phyloP scores from a whole-genome alignment of 2,888 invertebrate genomes.

The Synergus japonicus region DNA sequence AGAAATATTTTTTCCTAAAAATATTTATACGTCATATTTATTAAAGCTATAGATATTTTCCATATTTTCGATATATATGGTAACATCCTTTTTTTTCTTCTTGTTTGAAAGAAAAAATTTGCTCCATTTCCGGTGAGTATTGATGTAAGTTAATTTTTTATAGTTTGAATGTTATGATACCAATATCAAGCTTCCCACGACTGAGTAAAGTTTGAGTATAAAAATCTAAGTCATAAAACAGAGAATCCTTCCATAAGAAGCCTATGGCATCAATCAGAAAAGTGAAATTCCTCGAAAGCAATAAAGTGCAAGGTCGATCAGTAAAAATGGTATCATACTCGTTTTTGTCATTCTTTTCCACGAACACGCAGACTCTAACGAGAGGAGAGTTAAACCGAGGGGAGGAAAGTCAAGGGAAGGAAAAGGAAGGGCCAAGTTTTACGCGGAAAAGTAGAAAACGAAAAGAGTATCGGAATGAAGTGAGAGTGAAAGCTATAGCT shows the following conservation, averaged over 20 bases:
- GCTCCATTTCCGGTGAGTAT: too few species aligned
- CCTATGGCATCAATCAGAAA: background rate
- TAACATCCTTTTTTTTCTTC: too few species aligned
- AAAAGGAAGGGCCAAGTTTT: background rate
- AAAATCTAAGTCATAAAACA: slow-evolving; percentile 1
- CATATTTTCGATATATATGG: too few species aligned
- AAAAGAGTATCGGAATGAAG: slow-evolving; percentile 17
- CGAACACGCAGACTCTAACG: background rate
- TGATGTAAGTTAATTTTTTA: too few species aligned
- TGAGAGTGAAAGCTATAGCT: slow-evolving; percentile 1
- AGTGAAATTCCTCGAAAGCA: slow-evolving; percentile 4
- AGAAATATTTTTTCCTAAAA: too few species aligned
- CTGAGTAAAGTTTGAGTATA: background rate
- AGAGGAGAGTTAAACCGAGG: background rate
- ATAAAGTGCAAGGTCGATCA: slow-evolving; percentile 25
- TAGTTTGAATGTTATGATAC: too few species aligned
- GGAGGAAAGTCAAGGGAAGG: background rate
- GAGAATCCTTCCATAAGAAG: background rate
- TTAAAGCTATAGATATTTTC: too few species aligned
- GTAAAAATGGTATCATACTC: slow-evolving; percentile 24
- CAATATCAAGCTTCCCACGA: background rate
- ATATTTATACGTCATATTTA: too few species aligned
- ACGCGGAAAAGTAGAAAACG: slow-evolving; percentile 3
- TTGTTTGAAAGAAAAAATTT: too few species aligned
- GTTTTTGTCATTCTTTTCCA: slow-evolving; percentile 23